Evolutionary conservation across 2,797 vertebrate genomes (phyloP), one percentile per base, ranked within the genome.

Genomic region (Poecilia wingei): DNA sequence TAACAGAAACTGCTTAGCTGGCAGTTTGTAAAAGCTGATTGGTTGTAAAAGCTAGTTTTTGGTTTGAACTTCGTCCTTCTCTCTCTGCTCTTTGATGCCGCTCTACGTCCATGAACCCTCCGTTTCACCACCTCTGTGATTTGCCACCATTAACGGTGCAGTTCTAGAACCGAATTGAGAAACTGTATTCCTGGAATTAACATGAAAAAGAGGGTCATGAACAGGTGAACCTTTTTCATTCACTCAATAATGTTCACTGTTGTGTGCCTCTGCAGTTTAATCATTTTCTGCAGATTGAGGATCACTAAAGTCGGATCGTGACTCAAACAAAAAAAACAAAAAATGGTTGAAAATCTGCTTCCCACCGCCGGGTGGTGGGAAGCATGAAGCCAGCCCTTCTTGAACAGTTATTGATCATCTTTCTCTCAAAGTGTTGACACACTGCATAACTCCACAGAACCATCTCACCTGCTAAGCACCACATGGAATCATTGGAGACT

Each of bases 371-470:
- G 82, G 74, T 39, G 79, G 83, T 79, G 77, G 80, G 80, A 82
- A 84, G 84, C 41, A 16, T 47, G 81, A 76, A 85, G 78, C 13
- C 82, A 76, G 76, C 78, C 80, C 25, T 76, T 89, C 85, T 84
- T 79, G 81, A 90, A 85, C 87, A 82, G 80, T 64, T 92, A 95
- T 95, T 89, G 94, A 95, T 95, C 91, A 90, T 93, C 83, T 89
- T 84, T 90, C 89, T 87, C 84, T 69, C 88, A 91, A 90, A 92
- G 86, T 87, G 91, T 93, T 92, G 90, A 93, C 87, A 92, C 91
- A 82, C 84, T 59, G 79, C 82, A 74, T 84, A 92, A 87, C 90
- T 89, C 87, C 90, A 77, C 90, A 78, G 90, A 89, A 83, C 83
- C 66, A 84, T 90, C 90, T 93, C 91, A 91, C 92, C 92, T 92